Percentiles rank a stretch among this genome's conserved stretches.
These are phyloP conservation scores for Chalcis sispes DNA, from an alignment of 2,888 invertebrate species.

Conservation along the genomic window DNA sequence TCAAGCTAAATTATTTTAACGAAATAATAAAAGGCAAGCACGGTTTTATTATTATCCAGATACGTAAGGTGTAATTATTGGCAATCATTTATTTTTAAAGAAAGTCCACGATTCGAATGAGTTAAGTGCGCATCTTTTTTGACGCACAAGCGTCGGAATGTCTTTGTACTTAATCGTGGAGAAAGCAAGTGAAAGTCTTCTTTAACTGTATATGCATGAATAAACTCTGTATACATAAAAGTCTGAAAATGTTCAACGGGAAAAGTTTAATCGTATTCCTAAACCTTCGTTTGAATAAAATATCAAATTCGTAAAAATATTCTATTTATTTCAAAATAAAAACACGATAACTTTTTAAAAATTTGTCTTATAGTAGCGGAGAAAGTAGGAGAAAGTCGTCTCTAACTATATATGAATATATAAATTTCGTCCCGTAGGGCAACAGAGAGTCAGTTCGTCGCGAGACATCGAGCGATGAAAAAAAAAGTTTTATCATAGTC, in stretches of 20 bases:
- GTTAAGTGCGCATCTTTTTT: slow-evolving; percentile 37
- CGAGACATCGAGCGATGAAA: slow-evolving; percentile 44
- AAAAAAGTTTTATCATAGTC: not conserved
- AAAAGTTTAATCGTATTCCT: too few relatives aligned
- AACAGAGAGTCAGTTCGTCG: slow-evolving; percentile 51
- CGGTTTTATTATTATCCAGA: too few relatives aligned
- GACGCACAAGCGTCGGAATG: slow-evolving; percentile 50
- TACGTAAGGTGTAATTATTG: too few relatives aligned
- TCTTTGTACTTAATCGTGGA: slow-evolving; percentile 67
- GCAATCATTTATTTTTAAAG: slow-evolving; percentile 28
- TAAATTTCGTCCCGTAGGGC: slow-evolving; percentile 23
- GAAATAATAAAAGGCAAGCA: too few relatives aligned
- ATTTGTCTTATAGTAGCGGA: too few relatives aligned
- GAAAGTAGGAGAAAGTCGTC: slow-evolving; percentile 63
- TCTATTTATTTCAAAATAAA: too few relatives aligned
- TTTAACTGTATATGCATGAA: slow-evolving; percentile 50
- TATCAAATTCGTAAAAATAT: too few relatives aligned
- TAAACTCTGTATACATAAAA: slow-evolving; percentile 32
- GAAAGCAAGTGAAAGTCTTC: slow-evolving; percentile 63
- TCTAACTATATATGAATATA: slow-evolving; percentile 50
- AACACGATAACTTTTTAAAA: too few relatives aligned
- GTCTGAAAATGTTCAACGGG: too few relatives aligned
- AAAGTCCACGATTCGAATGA: slow-evolving; percentile 3
- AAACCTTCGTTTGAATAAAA: too few relatives aligned
- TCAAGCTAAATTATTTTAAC: too few relatives aligned